phyloP scores from a whole-genome alignment of 2,113 vertebrate genomes.

The Notarius lentiginosus region DNA sequence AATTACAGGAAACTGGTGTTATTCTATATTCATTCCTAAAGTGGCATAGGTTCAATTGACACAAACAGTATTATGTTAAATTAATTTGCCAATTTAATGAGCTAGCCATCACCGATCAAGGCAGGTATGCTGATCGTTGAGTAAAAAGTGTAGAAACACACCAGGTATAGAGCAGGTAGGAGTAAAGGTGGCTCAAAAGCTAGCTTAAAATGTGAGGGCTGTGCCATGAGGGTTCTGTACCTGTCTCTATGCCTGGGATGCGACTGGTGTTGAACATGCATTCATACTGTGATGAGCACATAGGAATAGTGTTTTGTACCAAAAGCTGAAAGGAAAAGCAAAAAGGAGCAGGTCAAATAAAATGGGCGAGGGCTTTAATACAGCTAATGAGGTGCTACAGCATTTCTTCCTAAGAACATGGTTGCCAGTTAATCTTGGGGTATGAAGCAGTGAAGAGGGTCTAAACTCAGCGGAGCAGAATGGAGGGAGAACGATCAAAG shows the following conservation, averaged over 20 bases:
- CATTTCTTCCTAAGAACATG: background rate
- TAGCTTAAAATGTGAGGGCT: background rate
- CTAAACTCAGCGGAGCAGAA: slow-evolving; percentile 4
- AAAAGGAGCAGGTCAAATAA: slow-evolving; percentile 56
- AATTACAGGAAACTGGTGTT: background rate
- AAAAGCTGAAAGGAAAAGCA: slow-evolving; percentile 76
- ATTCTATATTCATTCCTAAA: background rate
- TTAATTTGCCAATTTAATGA: background rate
- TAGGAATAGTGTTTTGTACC: slow-evolving; percentile 88
- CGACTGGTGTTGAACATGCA: slow-evolving; percentile 92
- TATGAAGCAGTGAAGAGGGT: background rate
- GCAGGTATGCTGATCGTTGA: background rate
- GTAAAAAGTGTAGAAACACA: background rate
- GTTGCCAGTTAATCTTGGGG: slow-evolving; percentile 1
- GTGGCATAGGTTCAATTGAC: background rate
- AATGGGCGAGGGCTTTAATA: slow-evolving; percentile 10
- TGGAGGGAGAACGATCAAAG: background rate
- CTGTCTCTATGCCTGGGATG: slow-evolving; percentile 90
- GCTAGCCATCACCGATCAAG: background rate
- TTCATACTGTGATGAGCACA: slow-evolving; percentile 97
- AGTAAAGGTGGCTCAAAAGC: background rate
- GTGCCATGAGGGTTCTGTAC: slow-evolving; percentile 65
- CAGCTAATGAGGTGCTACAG: background rate
- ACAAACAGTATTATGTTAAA: background rate
- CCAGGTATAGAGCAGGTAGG: background rate